Base-by-base conservation (phyloP, 2,113 vertebrate genomes). In the Percina caprodes region DNA sequence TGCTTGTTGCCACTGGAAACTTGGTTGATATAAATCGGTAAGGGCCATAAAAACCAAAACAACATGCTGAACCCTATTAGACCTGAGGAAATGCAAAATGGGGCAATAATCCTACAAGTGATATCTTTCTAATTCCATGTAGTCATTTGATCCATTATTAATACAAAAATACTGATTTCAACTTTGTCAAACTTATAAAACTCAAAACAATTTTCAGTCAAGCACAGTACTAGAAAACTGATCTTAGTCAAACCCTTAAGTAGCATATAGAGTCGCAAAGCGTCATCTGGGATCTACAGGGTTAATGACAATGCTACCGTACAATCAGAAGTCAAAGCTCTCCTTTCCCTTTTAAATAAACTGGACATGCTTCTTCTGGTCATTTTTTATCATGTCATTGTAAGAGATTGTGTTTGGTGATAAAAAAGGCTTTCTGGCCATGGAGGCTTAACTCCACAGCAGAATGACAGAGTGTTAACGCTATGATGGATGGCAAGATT, bases 251-350 rank as follows among this genome's bases (percentile, higher is more conserved):
- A n/a, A 6, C 79, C 56, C 24, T 42, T 12, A 72, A 61, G 48
- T 72, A 13, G 79, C 55, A 42, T 42, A 23, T 26, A 16, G 60
- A 3, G 11, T 72, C 61, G 63, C 63, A 15, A 16, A 70, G 23
- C 26, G 12, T 66, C 74, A 49, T 52, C 19, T 33, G 33, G 77
- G 75, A 49, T 71, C 70, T 71, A 70, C 79, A 86, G 76, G 85
- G 82, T 92, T 75, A 56, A 48, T 54, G 70, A 59, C 5, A 2
- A 76, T 61, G 56, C 86, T 79, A 13, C 74, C 18, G 81, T 86
- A 87, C 80, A 86, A 87, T 88, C 83, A 84, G 77, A 66, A 83
- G 69, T 75, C 78, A 6, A 13, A 56, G 15, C 14, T 61, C 58
- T 75, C 42, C 21, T 42, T 68, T 77, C 18, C n/a, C 46, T 9